phyloP scores from a whole-genome alignment of 1,140 invertebrate genomes.

The Philopotamus ludificatus region DNA sequence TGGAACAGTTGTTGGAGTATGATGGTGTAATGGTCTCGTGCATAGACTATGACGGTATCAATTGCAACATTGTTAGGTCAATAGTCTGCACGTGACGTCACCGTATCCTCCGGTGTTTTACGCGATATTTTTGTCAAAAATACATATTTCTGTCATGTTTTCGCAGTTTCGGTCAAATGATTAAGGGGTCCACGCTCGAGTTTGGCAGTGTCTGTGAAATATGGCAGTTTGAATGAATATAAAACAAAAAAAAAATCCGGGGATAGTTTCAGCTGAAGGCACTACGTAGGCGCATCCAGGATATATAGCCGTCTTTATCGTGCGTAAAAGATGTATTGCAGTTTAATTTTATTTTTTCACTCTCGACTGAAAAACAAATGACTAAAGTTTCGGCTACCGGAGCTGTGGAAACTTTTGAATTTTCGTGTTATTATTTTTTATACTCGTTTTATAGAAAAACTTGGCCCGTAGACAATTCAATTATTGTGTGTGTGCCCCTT shows the following conservation, averaged over 20 bases:
- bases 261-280: constrained; percentile 4
- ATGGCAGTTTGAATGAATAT: constrained; percentile 29
- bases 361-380: constrained; percentile 24
- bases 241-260: constrained; percentile 32
- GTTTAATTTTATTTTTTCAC: constrained; percentile 30
- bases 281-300: neutral
- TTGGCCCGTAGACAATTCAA: constrained; percentile 8
- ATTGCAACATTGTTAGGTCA: too few relatives aligned
- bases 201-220: constrained; percentile 9
- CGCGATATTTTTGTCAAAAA: too few relatives aligned
- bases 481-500: constrained; percentile 11
- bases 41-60: too few relatives aligned
- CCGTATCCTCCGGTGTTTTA: too few relatives aligned
- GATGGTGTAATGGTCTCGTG: too few relatives aligned
- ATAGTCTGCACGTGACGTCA: too few relatives aligned
- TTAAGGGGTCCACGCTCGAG: neutral
- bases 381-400: constrained; percentile 21
- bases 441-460: neutral
- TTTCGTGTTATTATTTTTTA: constrained; percentile 7
- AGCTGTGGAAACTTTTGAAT: neutral
- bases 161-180: too few relatives aligned
- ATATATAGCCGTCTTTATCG: constrained; percentile 23
- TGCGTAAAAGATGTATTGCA: constrained; percentile 32
- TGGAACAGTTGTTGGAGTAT: too few relatives aligned
- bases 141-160: too few relatives aligned